A percentile compares a stretch with the other conserved stretches of the same genome.
Conservation (phyloP, 2,113 vertebrate genomes). For the Gila orcuttii region DNA sequence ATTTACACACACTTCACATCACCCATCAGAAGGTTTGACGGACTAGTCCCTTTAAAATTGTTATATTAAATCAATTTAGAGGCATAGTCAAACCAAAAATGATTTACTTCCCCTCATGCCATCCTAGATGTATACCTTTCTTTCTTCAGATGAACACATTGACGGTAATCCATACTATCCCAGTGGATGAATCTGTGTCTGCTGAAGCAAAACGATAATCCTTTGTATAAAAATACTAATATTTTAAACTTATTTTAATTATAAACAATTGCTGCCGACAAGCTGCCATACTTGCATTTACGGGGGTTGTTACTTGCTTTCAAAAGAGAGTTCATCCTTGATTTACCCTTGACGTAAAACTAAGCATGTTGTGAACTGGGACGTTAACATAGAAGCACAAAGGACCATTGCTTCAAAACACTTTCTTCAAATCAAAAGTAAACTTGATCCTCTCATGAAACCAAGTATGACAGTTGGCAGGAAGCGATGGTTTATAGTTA, state of each 20-base stretch:
- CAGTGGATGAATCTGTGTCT: neutral
- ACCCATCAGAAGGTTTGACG: slow-evolving; percentile 90
- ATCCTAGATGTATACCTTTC: neutral
- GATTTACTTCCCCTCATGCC: neutral
- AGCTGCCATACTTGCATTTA: neutral
- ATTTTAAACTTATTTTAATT: neutral
- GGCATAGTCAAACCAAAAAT: neutral
- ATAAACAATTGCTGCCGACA: neutral
- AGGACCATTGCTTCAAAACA: too few relatives aligned
- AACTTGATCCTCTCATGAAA: too few relatives aligned
- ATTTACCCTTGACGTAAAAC: too few relatives aligned
- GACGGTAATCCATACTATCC: neutral
- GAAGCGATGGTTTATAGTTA: too few relatives aligned
- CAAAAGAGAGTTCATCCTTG: too few relatives aligned
- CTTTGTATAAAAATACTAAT: neutral
- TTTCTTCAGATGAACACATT: neutral
- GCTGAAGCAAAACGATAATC: too few relatives aligned
- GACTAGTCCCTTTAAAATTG: neutral
- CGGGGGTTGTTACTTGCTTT: neutral
- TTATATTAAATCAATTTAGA: neutral
- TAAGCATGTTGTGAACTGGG: too few relatives aligned
- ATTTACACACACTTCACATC: slow-evolving; percentile 99
- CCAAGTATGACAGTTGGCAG: too few relatives aligned
- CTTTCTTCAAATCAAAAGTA: too few relatives aligned
- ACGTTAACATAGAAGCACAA: too few relatives aligned